Evolutionary conservation across 2,888 invertebrate genomes (phyloP), one percentile per base, ranked within the genome.

Genomic region (Ichneumoninae sp.): DNA sequence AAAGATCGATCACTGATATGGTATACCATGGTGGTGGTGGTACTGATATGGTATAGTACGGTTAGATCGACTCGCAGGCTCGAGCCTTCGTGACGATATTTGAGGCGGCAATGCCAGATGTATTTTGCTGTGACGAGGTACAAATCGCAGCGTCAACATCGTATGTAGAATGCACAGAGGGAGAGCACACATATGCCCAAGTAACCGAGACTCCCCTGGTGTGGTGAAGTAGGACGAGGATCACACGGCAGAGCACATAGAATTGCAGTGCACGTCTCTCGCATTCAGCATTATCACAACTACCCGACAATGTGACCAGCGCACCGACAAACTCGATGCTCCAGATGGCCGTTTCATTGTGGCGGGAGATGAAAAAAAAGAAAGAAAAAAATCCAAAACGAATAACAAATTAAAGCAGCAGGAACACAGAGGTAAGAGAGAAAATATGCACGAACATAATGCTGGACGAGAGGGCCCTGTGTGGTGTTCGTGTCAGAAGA

Each of bases 271-370:
- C 22, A 71, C 36, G 81, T 22, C 54, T 76, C 76, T 69, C 30
- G 60, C 70, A 81, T 81, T 81, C 54, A 54, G 52, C 75, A 81
- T 75, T 70, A 62, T 65, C 81, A 50, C 68, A 36, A 62, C 22
- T 50, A 22, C 47, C 10, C 66, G 80, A 80, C 80, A 74, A 80
- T 72, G 72, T 57, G 47, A n/a, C 57, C 66, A 16, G 68, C 7
- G n/a, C 52, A 30, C 62, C 62, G 62, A 33, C 19, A 69, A 26
- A 80, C 60, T 72, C 69, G 47, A 80, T 80, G 68, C 60, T 68
- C 44, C 60, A 81, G 50, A 57, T 69, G 69, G 60, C 36, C 57
- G 62, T 75, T 62, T 80, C 68, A 80, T 81, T 70, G 65, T 19
- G 16, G 57, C 22, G 57, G 13, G 26, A 22, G 30, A 52, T n/a